phyloP scores from a whole-genome alignment of 2,888 invertebrate genomes.

The Noctua comes region DNA sequence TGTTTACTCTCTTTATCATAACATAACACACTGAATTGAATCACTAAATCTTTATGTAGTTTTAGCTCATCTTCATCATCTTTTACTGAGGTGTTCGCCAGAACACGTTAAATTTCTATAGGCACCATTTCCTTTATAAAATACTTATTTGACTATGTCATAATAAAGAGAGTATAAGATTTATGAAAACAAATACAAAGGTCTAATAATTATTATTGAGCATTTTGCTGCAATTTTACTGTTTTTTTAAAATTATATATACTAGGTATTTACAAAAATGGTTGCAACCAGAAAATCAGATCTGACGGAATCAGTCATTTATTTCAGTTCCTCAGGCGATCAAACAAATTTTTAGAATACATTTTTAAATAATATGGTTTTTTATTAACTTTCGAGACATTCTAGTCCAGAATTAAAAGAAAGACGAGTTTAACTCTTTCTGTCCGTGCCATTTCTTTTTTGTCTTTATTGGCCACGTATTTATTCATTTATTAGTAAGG shows the following conservation, averaged over 20 bases:
- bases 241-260: no score
- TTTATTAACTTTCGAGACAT: background rate
- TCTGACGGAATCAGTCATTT: conserved; percentile 16
- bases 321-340: conserved; percentile 26
- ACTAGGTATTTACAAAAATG: conserved; percentile 10
- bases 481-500: background rate
- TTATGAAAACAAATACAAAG: background rate
- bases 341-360: background rate
- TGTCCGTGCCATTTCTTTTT: background rate
- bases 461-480: background rate
- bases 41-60: background rate
- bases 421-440: background rate
- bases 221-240: background rate
- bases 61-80: background rate
- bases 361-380: background rate
- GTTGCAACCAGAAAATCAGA: background rate
- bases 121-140: background rate
- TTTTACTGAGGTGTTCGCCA: background rate
- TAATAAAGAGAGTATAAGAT: background rate
- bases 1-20: conserved; percentile 14
- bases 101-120: background rate
- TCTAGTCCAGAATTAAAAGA: background rate
- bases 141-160: background rate
- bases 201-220: background rate
- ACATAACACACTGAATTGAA: conserved; percentile 1